Base-by-base conservation (phyloP, 2,888 invertebrate species). In the Melanargia galathea region DNA sequence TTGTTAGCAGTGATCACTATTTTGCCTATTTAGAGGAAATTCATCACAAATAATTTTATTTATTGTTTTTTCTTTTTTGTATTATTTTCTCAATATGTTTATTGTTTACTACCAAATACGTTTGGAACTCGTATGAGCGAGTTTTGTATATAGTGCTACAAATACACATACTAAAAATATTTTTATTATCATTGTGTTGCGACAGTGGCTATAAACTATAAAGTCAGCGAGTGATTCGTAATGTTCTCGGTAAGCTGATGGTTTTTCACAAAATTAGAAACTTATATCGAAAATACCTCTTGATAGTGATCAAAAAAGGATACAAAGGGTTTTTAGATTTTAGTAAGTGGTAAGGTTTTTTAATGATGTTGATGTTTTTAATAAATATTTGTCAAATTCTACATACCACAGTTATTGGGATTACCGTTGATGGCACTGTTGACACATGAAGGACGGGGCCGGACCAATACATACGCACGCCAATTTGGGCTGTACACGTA, bases 281-380 rank as follows among this genome's bases (percentile, higher is more conserved):
- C 68, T 69, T 80, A 78, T 82, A 84, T 90, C 89, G 78, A 82
- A 88, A 89, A 90, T 90, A 90, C 90, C 90, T 90, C 90, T 87
- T 80, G 77, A 82, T 82, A 86, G 89, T 90, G 90, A 90, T 89
- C 82, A 83, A 86, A 87, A 67, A 66, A 58, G 86, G 86, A 86
- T 79, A 81, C 81, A 80, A 87, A 88, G 87, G 90, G 88, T 87
- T 87, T 75, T 84, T 87, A 86, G 83, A 85, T 84, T 81, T 83
- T 82, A 74, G 67, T 78, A 80, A 81, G 80, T 81, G 86, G 87
- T 89, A 89, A 85, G 86, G 60, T 86, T 86, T 86, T 83, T 84
- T 84, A 87, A 83, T 79, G 70, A 86, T 87, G 89, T 90, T 90
- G 71, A 90, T 79, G 87, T 84, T 84, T 82, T 81, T 74, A 79